Conservation (phyloP, 2,888 invertebrate genomes). For the Lithophane leautieri region DNA sequence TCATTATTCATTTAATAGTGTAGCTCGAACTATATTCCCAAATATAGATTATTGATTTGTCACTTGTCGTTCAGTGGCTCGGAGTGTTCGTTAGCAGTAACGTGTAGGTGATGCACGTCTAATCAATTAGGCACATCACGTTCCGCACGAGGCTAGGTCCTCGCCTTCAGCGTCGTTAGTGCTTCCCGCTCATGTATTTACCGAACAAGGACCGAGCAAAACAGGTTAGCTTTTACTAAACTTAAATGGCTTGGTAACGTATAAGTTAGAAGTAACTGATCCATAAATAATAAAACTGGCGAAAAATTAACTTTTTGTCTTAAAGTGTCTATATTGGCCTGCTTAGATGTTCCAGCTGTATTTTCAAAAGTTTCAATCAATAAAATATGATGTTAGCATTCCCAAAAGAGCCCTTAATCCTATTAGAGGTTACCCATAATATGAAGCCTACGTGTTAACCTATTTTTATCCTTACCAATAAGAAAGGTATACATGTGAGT, state of each 20-base stretch:
- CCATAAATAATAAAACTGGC: constrained; percentile 23
- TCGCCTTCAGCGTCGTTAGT: constrained; percentile 46
- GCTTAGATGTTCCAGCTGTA: not conserved
- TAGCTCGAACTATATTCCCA: not conserved
- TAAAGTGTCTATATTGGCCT: not conserved
- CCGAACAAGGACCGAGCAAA: constrained; percentile 38
- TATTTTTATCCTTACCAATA: constrained; percentile 48
- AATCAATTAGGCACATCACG: constrained; percentile 63
- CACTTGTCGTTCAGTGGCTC: constrained; percentile 14
- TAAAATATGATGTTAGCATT: constrained; percentile 16
- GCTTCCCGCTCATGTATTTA: constrained; percentile 40
- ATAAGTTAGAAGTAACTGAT: constrained; percentile 2
- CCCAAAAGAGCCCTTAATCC: constrained; percentile 17
- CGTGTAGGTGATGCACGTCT: constrained; percentile 58
- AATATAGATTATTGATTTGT: constrained; percentile 52
- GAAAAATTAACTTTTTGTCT: not conserved
- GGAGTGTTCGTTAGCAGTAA: constrained; percentile 36
- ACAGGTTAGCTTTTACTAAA: constrained; percentile 25
- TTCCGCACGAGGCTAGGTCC: constrained; percentile 55
- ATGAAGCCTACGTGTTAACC: constrained; percentile 42
- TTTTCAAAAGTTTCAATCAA: not conserved
- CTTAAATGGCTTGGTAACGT: not conserved
- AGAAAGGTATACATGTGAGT: constrained; percentile 48
- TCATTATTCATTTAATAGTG: constrained; percentile 2
- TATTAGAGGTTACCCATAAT: constrained; percentile 32